A percentile compares a stretch with the other conserved stretches of the same genome.
These are phyloP conservation scores for Tapirus indicus DNA, from an alignment of 2,797 vertebrate species.

Conservation along the genomic window DNA sequence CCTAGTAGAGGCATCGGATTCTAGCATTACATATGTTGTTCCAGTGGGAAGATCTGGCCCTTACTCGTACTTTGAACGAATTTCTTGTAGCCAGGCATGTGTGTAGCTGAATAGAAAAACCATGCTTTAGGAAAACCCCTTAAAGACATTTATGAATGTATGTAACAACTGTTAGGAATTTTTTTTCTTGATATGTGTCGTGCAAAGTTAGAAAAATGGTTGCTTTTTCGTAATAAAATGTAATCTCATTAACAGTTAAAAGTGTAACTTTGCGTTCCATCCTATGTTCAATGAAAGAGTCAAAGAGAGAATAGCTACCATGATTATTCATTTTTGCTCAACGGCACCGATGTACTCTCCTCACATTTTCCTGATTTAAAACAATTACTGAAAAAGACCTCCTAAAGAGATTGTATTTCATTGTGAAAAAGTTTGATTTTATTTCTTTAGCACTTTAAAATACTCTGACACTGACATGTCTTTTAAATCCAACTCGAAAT, in stretches of 20 bases:
- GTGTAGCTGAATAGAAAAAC: neutral
- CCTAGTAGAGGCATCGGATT: neutral
- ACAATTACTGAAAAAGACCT: neutral
- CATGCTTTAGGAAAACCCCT: neutral
- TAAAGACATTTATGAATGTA: neutral
- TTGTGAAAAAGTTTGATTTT: neutral
- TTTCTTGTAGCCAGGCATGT: neutral
- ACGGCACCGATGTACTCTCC: neutral
- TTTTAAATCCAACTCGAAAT: neutral
- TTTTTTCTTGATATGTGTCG: neutral
- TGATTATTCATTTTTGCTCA: neutral
- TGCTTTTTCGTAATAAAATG: neutral
- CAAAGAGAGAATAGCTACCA: neutral
- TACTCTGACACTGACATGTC: neutral
- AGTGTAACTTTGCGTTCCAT: neutral
- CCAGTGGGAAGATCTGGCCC: neutral
- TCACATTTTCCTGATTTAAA: neutral
- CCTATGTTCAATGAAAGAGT: neutral
- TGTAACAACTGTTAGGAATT: neutral
- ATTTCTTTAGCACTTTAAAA: conserved; percentile 17
- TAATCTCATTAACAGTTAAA: neutral
- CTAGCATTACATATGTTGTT: neutral
- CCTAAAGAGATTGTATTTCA: neutral
- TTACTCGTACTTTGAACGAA: neutral
- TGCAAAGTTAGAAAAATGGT: conserved; percentile 16